Base-by-base conservation (phyloP, 2,888 invertebrate genomes). In the Operophtera brumata region DNA sequence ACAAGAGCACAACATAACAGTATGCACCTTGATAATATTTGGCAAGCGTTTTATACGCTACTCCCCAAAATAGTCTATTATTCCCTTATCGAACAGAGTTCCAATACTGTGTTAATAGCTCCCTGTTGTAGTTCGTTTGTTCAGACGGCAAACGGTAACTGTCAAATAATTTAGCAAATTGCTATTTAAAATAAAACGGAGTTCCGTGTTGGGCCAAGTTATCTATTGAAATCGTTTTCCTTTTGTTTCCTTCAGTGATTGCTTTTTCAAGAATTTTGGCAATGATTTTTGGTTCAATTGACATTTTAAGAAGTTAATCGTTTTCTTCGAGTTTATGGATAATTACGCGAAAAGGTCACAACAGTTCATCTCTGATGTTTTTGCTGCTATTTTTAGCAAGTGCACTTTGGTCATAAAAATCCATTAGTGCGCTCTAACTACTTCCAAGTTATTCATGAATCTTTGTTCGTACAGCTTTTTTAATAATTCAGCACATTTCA, bases 81-180 rank as follows among this genome's bases (percentile, higher is more conserved):
- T 26, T 20, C 11, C 25, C 35, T 26, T 45, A 45, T 35, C 45
- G 25, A 44, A n/a, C n/a, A n/a, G n/a, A 45, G 46, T 34, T 44
- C 44, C 34, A 34, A 34, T 44, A 46, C 46, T 36, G 11, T 28
- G 36, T 25, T 26, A 34, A 34, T 34, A 44, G 32, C 34, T 20
- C 20, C 36, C 46, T n/a, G 37, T 46, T 46, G 46, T 46, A 28
- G 12, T 36, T 36, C 46, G 46, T 36, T 46, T 46, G 46, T 46
- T 46, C 46, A 46, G 28, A 46, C 36, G 11, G 26, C 36, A 46
- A 46, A n/a, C n/a, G n/a, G n/a, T 46, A 46, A 46, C 46, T 36
- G 36, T 37, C 46, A 46, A 46, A 46, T 46, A 46, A 46, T 36
- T 46, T 46, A 46, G 36, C 37, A 46, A 46, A 46, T 46, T 46